These are phyloP conservation scores for Brachyptera risi DNA, from an alignment of 2,888 invertebrate species.

Conservation along the genomic window DNA sequence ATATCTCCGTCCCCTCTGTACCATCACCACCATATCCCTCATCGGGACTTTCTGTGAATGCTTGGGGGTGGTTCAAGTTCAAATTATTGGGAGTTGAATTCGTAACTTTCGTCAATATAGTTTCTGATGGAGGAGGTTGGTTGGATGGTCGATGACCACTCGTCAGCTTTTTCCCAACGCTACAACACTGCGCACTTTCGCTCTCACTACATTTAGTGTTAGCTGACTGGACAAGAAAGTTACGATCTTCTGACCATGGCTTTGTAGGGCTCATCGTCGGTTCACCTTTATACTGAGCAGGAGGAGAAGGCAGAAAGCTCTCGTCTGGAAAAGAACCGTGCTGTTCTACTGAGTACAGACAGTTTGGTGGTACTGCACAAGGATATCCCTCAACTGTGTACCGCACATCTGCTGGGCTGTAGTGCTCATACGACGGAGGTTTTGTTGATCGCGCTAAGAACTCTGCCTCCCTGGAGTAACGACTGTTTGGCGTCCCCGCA, in stretches of 20 bases:
- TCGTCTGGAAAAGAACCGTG: constrained; percentile 43
- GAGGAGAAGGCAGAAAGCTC: constrained; percentile 63
- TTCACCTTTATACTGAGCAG: constrained; percentile 64
- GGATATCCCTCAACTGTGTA: constrained; percentile 81
- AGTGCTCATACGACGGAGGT: constrained; percentile 45
- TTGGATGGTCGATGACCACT: constrained; percentile 43
- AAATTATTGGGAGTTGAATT: constrained; percentile 9
- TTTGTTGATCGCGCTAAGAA: constrained; percentile 53
- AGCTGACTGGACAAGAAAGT: constrained; percentile 22
- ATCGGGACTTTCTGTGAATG: constrained; percentile 75
- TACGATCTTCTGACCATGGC: constrained; percentile 51
- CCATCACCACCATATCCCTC: constrained; percentile 82
- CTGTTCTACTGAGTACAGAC: constrained; percentile 26
- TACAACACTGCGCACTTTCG: constrained; percentile 54
- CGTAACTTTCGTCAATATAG: constrained; percentile 19
- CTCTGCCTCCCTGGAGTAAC: constrained; percentile 63
- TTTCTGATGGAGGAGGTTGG: constrained; percentile 24
- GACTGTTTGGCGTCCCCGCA: constrained; percentile 52
- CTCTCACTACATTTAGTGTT: constrained; percentile 44
- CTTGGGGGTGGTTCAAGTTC: constrained; percentile 31
- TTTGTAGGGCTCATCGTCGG: constrained; percentile 46
- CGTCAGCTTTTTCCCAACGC: constrained; percentile 55
- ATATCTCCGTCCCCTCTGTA: constrained; percentile 63
- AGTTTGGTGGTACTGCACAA: constrained; percentile 49
- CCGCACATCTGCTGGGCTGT: constrained; percentile 55